Percentiles rank a stretch among this genome's conserved stretches.
These are phyloP conservation scores for Ploceus nigricollis DNA, from an alignment of 2,113 vertebrate genomes.

Conservation along the genomic window DNA sequence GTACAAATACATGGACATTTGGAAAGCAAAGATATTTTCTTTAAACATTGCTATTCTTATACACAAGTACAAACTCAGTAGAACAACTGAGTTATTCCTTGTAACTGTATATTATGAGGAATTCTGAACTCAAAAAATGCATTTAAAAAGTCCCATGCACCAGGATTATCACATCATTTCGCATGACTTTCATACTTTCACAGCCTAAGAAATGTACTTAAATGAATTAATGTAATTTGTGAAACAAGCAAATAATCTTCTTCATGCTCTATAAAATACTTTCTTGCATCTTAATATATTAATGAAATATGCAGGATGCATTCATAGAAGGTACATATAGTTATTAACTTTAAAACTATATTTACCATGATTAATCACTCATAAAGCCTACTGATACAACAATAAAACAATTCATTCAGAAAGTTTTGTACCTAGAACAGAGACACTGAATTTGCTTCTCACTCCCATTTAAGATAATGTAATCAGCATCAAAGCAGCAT, in stretches of 20 bases:
- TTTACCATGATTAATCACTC: background rate
- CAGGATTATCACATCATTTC: background rate
- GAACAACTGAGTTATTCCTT: no score
- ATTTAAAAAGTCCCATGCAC: background rate
- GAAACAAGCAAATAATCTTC: background rate
- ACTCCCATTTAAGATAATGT: background rate
- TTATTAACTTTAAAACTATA: background rate
- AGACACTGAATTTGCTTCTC: background rate
- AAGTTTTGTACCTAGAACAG: background rate
- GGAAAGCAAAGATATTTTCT: background rate
- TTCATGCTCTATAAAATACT: background rate
- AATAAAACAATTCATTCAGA: background rate
- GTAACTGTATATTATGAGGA: background rate
- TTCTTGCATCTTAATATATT: background rate
- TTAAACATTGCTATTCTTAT: background rate
- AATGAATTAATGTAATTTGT: background rate
- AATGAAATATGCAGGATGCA: background rate
- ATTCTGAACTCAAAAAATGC: background rate
- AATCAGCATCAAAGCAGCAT: background rate
- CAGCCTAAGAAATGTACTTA: background rate
- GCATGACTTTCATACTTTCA: background rate
- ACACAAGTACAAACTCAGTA: background rate
- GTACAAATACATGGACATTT: background rate
- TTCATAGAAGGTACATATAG: background rate
- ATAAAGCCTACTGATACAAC: background rate